Base-by-base conservation (phyloP, 2,797 vertebrate species). In the Tympanoctomys barrerae region DNA sequence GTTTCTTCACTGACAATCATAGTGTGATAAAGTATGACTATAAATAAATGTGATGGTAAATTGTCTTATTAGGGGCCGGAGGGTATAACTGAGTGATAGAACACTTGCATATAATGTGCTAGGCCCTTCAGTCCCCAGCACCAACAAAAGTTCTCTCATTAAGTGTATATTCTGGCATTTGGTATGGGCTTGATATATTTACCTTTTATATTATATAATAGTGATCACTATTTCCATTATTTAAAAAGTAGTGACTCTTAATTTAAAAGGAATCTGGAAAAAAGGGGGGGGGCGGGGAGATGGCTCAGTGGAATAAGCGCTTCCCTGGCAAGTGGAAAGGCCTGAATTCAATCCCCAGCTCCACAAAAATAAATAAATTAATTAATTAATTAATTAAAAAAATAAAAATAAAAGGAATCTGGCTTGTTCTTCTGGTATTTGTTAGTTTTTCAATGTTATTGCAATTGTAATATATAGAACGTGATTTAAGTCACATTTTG, bases 381-480 rank as follows among this genome's bases (percentile, higher is more conserved):
- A n/a, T n/a, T n/a, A n/a, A n/a, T n/a, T n/a, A n/a, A n/a, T n/a
- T n/a, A n/a, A n/a, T n/a, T n/a, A n/a, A n/a, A n/a, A 39, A 39
- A 39, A 39, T 39, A 39, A 39, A 39, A 39, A 39, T 88, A 75
- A 77, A 75, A 75, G n/a, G 64, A 94, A 75, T 79, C 26, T 26
- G 54, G n/a, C 14, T 81, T 93, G 66, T 92, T 88, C 88, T 96
- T 81, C 18, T 94, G 61, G 31, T 93, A 75, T 90, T 89, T 94
- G 26, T 92, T 83, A 66, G 24, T 70, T 80, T 96, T 79, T 95
- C 57, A 79, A 11, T 81, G 81, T 24, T 87, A 19, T 39, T 46
- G 4, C 84, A 91, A 75, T 57, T 57, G 16, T 57, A 57, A 16
- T 57, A 57, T 83, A 62, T 73, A 85, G 4, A 87, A 31, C 85